These are phyloP conservation scores for Psittacula cyanocephala DNA, from an alignment of 2,113 vertebrate genomes.

Conservation along the genomic window DNA sequence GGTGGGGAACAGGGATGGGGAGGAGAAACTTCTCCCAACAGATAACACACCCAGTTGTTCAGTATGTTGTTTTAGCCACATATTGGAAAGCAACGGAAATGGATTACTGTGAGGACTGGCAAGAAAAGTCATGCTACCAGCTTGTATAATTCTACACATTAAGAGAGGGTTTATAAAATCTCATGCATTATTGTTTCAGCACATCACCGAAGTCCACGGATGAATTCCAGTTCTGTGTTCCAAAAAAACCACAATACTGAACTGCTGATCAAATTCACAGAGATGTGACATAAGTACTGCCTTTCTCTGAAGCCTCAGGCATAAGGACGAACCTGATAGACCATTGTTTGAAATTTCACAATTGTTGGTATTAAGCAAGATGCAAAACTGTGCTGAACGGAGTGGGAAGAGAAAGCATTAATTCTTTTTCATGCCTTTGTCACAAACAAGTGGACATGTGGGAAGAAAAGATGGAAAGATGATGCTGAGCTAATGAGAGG, in stretches of 20 bases:
- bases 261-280: not conserved
- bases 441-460: not conserved
- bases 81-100: not conserved
- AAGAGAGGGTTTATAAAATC: not conserved
- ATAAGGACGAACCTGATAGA: not conserved
- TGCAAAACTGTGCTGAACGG: not conserved
- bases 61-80: not conserved
- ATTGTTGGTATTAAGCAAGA: not conserved
- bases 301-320: not conserved
- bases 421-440: not conserved
- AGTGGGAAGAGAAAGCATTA: not conserved
- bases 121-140: not conserved
- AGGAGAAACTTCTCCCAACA: not conserved
- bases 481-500: not conserved
- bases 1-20: not conserved
- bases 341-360: conserved; percentile 23
- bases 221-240: not conserved
- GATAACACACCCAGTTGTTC: not conserved
- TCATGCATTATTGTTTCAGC: not conserved
- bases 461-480: not conserved
- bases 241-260: not conserved
- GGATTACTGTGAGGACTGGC: not conserved
- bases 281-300: not conserved
- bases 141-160: not conserved
- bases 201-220: not conserved